phyloP scores from a whole-genome alignment of 2,797 vertebrate species.

The Anomalospiza imberbis region DNA sequence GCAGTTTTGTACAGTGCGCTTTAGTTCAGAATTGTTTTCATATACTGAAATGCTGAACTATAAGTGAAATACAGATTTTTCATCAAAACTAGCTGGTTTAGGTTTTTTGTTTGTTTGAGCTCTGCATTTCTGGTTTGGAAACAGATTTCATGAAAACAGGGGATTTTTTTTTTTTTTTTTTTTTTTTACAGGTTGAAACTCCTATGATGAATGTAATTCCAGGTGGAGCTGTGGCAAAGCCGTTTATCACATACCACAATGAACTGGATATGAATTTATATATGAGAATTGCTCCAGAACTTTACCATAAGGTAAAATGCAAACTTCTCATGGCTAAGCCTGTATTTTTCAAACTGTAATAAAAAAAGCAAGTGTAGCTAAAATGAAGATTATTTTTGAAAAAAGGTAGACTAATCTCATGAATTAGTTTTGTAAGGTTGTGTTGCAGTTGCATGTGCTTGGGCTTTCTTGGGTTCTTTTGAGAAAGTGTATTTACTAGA shows the following conservation, averaged over 20 bases:
- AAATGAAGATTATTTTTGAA: not conserved
- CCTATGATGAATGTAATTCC: conserved; percentile 99
- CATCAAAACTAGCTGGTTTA: not conserved
- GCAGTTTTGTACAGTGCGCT: not conserved
- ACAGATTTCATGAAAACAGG: not conserved
- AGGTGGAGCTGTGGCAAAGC: conserved; percentile 93
- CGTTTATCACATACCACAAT: conserved; percentile 96
- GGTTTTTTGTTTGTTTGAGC: not conserved
- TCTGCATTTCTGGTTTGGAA: not conserved
- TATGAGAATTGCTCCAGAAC: conserved; percentile 97
- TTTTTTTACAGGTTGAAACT: conserved; percentile 86
- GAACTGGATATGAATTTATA: conserved; percentile 97
- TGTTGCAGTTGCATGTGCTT: not conserved
- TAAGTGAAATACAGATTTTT: not conserved
- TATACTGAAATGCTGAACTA: not conserved
- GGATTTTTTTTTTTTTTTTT: not conserved
- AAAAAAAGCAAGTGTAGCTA: not conserved
- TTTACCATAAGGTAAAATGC: conserved; percentile 92
- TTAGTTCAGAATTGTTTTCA: not conserved
- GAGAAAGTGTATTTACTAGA: not conserved
- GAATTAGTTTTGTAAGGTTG: not conserved
- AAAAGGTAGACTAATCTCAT: not conserved
- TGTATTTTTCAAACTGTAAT: not conserved
- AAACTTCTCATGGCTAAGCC: not conserved
- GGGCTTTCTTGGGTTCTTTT: not conserved